Evolutionary conservation across 2,113 vertebrate species (phyloP).

Genomic region (Cairina moschata): DNA sequence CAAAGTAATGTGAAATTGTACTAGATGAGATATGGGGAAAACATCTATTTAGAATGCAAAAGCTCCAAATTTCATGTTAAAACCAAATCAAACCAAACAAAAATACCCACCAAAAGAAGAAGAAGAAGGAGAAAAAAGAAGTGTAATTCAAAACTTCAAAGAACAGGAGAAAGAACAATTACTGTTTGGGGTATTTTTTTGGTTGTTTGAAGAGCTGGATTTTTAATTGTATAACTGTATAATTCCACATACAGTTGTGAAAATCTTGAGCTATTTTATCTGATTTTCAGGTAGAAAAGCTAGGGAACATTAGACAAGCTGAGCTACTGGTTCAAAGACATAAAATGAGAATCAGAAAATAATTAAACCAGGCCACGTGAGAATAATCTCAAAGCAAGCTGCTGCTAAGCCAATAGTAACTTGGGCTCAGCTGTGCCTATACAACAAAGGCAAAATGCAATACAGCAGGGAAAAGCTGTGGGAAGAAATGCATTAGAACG

Average conservation of each 20-base stretch:
- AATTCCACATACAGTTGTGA: background rate
- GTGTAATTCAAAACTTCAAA: background rate
- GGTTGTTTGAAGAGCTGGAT: background rate
- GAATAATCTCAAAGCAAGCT: slow-evolving; percentile 59
- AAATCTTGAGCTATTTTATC: background rate
- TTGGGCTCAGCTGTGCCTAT: slow-evolving; percentile 53
- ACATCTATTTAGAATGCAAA: background rate
- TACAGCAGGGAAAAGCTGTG: slow-evolving; percentile 16
- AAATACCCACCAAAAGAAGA: background rate
- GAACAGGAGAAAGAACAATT: background rate
- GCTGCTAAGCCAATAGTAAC: slow-evolving; percentile 55
- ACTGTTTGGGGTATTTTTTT: background rate
- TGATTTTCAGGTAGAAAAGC: slow-evolving; percentile 25
- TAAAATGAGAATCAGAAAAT: slow-evolving; percentile 51
- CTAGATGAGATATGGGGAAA: background rate
- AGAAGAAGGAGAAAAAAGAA: background rate
- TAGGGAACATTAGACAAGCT: slow-evolving; percentile 22
- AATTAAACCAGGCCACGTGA: slow-evolving; percentile 61
- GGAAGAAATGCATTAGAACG: slow-evolving; percentile 4
- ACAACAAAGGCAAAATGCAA: slow-evolving; percentile 64
- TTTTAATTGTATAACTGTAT: background rate
- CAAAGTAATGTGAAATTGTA: background rate
- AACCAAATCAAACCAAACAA: background rate
- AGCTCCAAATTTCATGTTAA: background rate
- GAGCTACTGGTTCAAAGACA: slow-evolving; percentile 46